A percentile compares a stretch with the other conserved stretches of the same genome.
phyloP scores from a whole-genome alignment of 2,113 vertebrate genomes.

The Cyprinus carpio region DNA sequence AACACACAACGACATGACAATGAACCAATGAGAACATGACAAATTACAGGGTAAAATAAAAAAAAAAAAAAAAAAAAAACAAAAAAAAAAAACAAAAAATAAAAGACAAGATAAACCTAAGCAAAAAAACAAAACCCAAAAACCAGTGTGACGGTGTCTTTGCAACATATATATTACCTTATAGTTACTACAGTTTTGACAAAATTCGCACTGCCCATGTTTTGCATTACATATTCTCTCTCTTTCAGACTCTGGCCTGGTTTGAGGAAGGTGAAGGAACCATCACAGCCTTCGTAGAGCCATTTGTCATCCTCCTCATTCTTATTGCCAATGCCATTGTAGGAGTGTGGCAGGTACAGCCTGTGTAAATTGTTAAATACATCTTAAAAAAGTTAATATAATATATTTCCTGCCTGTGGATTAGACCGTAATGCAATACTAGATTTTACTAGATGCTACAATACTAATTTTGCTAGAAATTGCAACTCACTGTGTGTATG shows the following conservation, averaged over 20 bases:
- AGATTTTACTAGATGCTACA: too few species aligned
- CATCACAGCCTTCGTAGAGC: slow-evolving; percentile 81
- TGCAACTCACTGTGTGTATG: neutral
- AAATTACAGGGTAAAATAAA: too few species aligned
- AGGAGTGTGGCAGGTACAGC: slow-evolving; percentile 79
- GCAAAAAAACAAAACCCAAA: too few species aligned
- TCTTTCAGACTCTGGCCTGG: slow-evolving; percentile 76
- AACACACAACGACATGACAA: too few species aligned
- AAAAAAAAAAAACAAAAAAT: too few species aligned
- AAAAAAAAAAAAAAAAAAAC: too few species aligned
- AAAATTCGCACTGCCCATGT: neutral
- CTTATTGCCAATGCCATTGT: slow-evolving; percentile 82
- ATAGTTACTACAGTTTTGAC: neutral
- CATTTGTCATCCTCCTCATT: slow-evolving; percentile 81
- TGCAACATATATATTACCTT: too few species aligned
- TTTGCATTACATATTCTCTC: neutral
- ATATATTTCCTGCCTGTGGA: neutral
- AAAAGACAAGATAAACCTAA: too few species aligned
- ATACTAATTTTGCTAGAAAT: neutral
- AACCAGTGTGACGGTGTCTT: too few species aligned
- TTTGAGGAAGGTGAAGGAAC: slow-evolving; percentile 81
- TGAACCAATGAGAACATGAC: too few species aligned
- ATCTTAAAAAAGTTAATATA: neutral
- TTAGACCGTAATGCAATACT: neutral
- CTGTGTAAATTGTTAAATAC: neutral